Conservation (phyloP, 2,113 vertebrate species). For the Loxodonta africana region DNA sequence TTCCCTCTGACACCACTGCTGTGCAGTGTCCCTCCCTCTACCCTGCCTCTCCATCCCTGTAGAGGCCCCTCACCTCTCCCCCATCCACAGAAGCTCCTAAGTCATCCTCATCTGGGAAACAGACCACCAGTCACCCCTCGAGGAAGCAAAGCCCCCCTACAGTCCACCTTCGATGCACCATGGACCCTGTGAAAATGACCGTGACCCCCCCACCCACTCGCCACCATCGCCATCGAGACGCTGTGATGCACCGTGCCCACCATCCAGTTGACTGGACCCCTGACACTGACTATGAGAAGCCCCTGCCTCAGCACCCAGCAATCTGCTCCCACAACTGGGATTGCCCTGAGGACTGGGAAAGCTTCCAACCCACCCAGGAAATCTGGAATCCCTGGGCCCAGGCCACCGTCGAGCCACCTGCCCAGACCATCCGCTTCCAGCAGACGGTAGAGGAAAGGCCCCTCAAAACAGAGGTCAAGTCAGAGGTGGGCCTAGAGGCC, state of each 20-base stretch:
- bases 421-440: conserved; percentile 73
- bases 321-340: conserved; percentile 64
- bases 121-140: background rate
- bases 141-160: conserved; percentile 36
- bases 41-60: background rate
- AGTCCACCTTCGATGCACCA: conserved; percentile 73
- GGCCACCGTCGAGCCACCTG: background rate
- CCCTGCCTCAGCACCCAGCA: background rate
- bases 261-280: background rate
- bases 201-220: conserved; percentile 55
- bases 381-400: conserved; percentile 66
- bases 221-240: background rate
- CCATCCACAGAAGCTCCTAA: conserved; percentile 49
- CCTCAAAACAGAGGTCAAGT: conserved; percentile 41
- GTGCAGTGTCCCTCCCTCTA: background rate
- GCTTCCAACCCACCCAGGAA: background rate
- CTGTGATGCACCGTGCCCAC: background rate
- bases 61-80: background rate
- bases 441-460: background rate
- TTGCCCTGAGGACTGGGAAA: conserved; percentile 12
- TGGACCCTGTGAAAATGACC: conserved; percentile 77
- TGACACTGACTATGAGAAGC: conserved; percentile 29
- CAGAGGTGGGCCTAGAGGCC: conserved; percentile 72
- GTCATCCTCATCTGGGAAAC: conserved; percentile 4
- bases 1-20: background rate